Evolutionary conservation across 2,113 vertebrate species (phyloP).

Genomic region (Grantiella picta): DNA sequence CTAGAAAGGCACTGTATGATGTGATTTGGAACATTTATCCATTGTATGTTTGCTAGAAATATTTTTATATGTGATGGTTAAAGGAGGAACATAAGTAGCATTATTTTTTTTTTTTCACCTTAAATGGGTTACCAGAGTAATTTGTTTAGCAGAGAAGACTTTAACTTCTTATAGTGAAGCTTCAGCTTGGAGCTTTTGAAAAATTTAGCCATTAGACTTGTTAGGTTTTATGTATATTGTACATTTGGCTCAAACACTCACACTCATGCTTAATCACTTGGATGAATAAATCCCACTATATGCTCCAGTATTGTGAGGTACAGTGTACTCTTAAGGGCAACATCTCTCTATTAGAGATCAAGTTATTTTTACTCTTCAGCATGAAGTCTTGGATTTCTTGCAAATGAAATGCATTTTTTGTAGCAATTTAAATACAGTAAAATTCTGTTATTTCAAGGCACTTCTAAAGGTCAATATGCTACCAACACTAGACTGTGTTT

Average conservation of each 20-base stretch:
- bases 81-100: neutral
- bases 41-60: neutral
- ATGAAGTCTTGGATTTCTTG: neutral
- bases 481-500: neutral
- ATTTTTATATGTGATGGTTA: neutral
- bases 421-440: neutral
- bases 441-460: neutral
- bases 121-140: neutral
- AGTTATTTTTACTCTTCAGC: slow-evolving; percentile 23
- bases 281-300: neutral
- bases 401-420: neutral
- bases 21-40: neutral
- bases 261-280: neutral
- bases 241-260: neutral
- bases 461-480: neutral
- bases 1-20: neutral
- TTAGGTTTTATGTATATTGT: neutral
- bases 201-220: neutral
- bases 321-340: neutral
- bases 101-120: neutral
- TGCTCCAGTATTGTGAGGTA: neutral
- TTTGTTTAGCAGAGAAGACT: neutral
- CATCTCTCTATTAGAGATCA: neutral
- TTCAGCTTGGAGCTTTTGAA: neutral
- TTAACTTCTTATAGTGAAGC: neutral